Evolutionary conservation across 2,797 vertebrate genomes (phyloP).

Genomic region (Argentina silus): DNA sequence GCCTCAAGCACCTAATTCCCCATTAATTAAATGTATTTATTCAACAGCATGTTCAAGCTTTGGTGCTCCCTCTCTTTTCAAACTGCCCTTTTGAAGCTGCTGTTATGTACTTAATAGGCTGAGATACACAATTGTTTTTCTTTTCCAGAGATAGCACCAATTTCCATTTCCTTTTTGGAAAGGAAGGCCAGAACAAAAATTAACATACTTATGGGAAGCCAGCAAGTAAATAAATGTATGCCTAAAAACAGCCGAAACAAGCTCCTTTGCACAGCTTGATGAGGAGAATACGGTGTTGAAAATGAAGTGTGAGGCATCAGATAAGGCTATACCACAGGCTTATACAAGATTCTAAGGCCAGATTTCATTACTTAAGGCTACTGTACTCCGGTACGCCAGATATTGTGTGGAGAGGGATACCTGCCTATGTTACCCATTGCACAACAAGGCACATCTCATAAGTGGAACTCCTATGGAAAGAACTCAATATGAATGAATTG

Average conservation of each 20-base stretch:
- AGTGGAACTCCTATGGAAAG: constrained; percentile 55
- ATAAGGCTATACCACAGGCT: too few species aligned
- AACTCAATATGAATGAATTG: constrained; percentile 64
- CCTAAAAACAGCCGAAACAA: too few species aligned
- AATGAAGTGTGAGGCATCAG: too few species aligned
- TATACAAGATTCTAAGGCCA: too few species aligned
- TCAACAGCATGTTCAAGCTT: constrained; percentile 72
- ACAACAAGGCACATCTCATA: constrained; percentile 65
- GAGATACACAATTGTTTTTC: constrained; percentile 45
- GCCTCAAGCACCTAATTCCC: constrained; percentile 68
- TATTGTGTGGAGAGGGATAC: constrained; percentile 23
- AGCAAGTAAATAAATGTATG: constrained; percentile 67
- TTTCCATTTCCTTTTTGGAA: constrained; percentile 61
- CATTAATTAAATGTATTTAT: constrained; percentile 82
- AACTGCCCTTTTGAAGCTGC: constrained; percentile 73
- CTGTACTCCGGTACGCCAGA: too few species aligned
- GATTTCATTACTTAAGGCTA: too few species aligned
- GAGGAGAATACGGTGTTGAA: too few species aligned
- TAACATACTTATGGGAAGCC: constrained; percentile 45
- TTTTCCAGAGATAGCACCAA: constrained; percentile 48
- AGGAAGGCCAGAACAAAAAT: constrained; percentile 48
- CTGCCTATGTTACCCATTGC: constrained; percentile 68
- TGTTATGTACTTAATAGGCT: constrained; percentile 66
- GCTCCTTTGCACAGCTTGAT: too few species aligned
- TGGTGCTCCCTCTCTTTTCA: constrained; percentile 69